Conservation (phyloP, 2,888 invertebrate species). For the Empis livida region DNA sequence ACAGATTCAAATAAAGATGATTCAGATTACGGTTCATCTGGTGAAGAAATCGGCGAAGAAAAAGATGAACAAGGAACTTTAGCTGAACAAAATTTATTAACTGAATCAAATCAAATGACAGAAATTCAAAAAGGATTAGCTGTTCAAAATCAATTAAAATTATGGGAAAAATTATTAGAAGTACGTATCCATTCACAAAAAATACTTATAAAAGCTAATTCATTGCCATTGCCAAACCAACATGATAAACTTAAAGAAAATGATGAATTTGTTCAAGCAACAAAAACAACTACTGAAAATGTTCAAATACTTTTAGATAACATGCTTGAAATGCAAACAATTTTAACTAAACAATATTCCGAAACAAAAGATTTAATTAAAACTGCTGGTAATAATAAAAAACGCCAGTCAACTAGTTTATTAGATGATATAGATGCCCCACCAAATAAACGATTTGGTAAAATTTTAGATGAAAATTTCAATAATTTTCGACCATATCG, state of each 20-base stretch:
- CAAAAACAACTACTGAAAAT: conserved; percentile 40
- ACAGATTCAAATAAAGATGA: conserved; percentile 21
- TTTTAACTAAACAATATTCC: conserved; percentile 48
- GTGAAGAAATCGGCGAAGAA: conserved; percentile 5
- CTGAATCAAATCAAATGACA: conserved; percentile 35
- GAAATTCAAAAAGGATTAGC: conserved; percentile 50
- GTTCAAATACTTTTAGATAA: conserved; percentile 50
- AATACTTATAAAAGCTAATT: conserved; percentile 59
- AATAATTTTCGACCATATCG: conserved; percentile 52
- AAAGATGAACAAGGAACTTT: conserved; percentile 3
- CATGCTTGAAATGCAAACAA: conserved; percentile 44
- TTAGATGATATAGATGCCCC: conserved; percentile 7
- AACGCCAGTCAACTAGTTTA: neutral
- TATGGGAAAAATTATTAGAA: conserved; percentile 81
- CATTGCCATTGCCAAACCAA: conserved; percentile 52
- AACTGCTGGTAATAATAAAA: conserved; percentile 5
- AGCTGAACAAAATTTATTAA: conserved; percentile 24
- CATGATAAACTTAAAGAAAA: conserved; percentile 37
- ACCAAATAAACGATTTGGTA: conserved; percentile 29
- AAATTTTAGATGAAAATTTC: conserved; percentile 43
- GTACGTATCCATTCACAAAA: conserved; percentile 80
- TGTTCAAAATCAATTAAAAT: conserved; percentile 53
- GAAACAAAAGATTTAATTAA: conserved; percentile 48
- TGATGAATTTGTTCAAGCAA: conserved; percentile 40
- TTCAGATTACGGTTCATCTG: conserved; percentile 12